Percentiles rank a stretch among this genome's conserved stretches.
Evolutionary conservation across 2,888 invertebrate species (phyloP).

Genomic region (Colletes collaris): DNA sequence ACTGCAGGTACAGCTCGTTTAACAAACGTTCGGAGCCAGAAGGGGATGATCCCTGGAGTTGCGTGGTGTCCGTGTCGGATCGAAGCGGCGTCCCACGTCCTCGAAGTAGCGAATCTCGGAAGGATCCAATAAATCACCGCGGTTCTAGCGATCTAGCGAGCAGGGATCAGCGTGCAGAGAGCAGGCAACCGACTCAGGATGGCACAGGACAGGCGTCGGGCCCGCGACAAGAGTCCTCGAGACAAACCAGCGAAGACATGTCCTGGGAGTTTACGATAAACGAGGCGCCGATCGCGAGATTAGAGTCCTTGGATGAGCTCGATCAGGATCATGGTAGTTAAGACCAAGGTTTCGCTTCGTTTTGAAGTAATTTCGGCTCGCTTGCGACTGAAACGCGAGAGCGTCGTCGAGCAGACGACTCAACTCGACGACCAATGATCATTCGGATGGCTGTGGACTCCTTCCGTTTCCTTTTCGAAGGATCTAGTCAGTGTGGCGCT

Average conservation of each 20-base stretch:
- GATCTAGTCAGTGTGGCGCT: conserved; percentile 25
- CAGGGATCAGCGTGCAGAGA: conserved; percentile 54
- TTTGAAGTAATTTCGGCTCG: conserved; percentile 27
- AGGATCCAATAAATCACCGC: conserved; percentile 70
- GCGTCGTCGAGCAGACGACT: conserved; percentile 21
- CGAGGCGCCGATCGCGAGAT: conserved; percentile 86
- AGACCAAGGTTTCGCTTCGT: conserved; percentile 42
- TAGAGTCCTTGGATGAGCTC: conserved; percentile 87
- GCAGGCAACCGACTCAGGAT: conserved; percentile 49
- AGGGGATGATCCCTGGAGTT: conserved; percentile 80
- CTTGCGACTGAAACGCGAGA: conserved; percentile 35
- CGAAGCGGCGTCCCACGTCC: conserved; percentile 70
- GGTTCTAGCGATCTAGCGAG: conserved; percentile 39
- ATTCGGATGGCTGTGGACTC: conserved; percentile 55
- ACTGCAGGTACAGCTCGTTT: conserved; percentile 79
- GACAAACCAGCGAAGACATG: conserved; percentile 80
- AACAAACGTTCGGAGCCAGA: conserved; percentile 80
- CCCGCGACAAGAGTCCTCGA: conserved; percentile 75
- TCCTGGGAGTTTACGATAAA: conserved; percentile 81
- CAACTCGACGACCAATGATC: conserved; percentile 22
- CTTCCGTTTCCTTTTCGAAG: conserved; percentile 45
- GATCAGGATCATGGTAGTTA: conserved; percentile 84
- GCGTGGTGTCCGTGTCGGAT: conserved; percentile 73
- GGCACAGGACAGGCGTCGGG: conserved; percentile 45
- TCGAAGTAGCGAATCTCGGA: conserved; percentile 76